Percentiles rank a stretch among this genome's conserved stretches.
Conservation (phyloP, 2,888 invertebrate genomes). For the Theodoxus fluviatilis region DNA sequence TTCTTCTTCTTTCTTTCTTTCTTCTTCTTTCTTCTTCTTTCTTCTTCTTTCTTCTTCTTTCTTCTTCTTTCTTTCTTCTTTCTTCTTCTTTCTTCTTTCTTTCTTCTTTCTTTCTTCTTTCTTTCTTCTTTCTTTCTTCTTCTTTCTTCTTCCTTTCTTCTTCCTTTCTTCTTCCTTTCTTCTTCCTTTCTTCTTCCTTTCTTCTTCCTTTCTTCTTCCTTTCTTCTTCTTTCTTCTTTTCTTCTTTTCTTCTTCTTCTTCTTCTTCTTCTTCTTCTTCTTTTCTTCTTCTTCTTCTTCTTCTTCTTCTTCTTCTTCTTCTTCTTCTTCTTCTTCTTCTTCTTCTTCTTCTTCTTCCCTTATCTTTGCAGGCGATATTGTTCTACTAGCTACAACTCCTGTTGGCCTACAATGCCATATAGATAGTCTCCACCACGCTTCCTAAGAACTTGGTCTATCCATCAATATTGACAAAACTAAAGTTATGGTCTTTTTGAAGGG, state of each 20-base stretch:
- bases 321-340: slow-evolving; percentile 15
- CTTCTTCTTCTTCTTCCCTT: slow-evolving; percentile 21
- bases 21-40: background rate
- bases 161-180: background rate
- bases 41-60: background rate
- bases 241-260: background rate
- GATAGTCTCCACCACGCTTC: no score
- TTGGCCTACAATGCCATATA: no score
- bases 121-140: slow-evolving; percentile 5
- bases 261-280: background rate
- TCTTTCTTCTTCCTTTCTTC: background rate
- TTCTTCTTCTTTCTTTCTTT: background rate
- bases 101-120: background rate
- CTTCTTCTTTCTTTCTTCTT: background rate
- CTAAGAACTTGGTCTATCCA: no score
- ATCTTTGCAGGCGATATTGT: no score
- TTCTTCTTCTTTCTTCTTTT: background rate
- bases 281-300: background rate
- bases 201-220: background rate
- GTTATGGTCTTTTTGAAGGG: no score
- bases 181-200: background rate
- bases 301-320: slow-evolving; percentile 17
- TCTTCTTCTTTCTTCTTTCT: slow-evolving; percentile 10
- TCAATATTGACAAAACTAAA: no score
- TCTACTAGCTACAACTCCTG: no score